Evolutionary conservation across 2,888 invertebrate species (phyloP).

Genomic region (Brachylomia viminalis): DNA sequence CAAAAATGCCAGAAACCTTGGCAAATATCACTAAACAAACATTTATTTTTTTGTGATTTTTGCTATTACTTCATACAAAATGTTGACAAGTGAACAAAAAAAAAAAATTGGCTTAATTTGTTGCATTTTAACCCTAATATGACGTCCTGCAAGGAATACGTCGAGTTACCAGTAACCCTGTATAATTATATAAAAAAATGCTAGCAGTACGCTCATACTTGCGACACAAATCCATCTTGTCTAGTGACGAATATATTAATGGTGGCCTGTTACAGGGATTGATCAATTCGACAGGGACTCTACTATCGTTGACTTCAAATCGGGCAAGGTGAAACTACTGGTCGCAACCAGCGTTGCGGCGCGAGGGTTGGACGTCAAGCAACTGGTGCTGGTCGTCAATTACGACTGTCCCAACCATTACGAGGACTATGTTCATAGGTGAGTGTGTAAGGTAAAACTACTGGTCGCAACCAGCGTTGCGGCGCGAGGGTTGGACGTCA

Average conservation of each 20-base stretch:
- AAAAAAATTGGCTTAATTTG: too few relatives aligned
- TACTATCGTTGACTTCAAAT: slow-evolving; percentile 99
- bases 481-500: slow-evolving; percentile 99
- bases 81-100: too few relatives aligned
- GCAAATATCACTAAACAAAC: too few relatives aligned
- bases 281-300: slow-evolving; percentile 99
- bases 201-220: slow-evolving; percentile 68
- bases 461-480: slow-evolving; percentile 99
- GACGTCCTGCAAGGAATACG: too few relatives aligned
- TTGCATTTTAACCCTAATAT: too few relatives aligned
- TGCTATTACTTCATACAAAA: too few relatives aligned
- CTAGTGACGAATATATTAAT: slow-evolving; percentile 83
- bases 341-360: slow-evolving; percentile 99
- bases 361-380: slow-evolving; percentile 99
- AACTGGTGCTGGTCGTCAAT: slow-evolving; percentile 98
- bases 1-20: too few relatives aligned
- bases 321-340: slow-evolving; percentile 97
- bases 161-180: too few relatives aligned
- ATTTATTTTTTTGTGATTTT: too few relatives aligned
- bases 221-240: slow-evolving; percentile 55
- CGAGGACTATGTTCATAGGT: slow-evolving; percentile 99
- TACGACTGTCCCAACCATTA: slow-evolving; percentile 99
- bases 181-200: too few relatives aligned
- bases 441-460: slow-evolving; percentile 93
- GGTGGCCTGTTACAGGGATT: slow-evolving; percentile 93